A percentile compares a stretch with the other conserved stretches of the same genome.
Conservation (phyloP, 1,140 invertebrate species). For the Zaprionus inermis region DNA sequence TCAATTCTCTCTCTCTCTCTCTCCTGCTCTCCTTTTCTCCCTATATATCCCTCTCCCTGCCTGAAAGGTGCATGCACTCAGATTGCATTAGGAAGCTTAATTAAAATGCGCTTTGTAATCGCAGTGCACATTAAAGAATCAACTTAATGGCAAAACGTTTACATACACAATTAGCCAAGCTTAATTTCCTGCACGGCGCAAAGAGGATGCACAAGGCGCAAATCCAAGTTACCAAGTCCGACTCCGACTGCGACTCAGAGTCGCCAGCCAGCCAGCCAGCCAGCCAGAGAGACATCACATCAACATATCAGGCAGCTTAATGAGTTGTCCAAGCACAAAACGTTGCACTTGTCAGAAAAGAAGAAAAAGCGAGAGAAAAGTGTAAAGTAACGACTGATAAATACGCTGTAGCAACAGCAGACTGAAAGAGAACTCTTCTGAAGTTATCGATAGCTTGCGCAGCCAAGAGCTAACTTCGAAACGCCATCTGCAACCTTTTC, state of each 20-base stretch:
- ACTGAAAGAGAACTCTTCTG: too few species aligned
- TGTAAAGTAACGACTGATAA: background rate
- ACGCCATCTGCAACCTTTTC: background rate
- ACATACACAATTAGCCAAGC: constrained; percentile 67
- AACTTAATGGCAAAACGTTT: constrained; percentile 73
- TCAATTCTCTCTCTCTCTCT: too few species aligned
- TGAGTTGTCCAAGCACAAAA: constrained; percentile 22
- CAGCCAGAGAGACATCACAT: background rate
- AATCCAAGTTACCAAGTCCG: background rate
- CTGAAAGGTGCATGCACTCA: background rate
- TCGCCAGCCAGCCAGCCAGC: too few species aligned
- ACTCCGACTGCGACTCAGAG: background rate
- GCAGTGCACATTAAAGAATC: constrained; percentile 58
- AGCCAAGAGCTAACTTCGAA: too few species aligned
- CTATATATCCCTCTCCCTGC: too few species aligned
- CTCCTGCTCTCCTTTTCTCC: background rate
- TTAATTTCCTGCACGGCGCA: constrained; percentile 68
- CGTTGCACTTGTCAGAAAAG: background rate
- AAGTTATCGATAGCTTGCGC: too few species aligned
- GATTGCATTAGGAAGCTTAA: constrained; percentile 17
- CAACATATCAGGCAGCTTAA: constrained; percentile 30
- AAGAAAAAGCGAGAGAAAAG: background rate
- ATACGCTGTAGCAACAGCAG: background rate
- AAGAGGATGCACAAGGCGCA: constrained; percentile 16
- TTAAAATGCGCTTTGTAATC: constrained; percentile 58